Evolutionary conservation across 2,797 vertebrate genomes (phyloP).

Genomic region (Hyperoplus immaculatus): DNA sequence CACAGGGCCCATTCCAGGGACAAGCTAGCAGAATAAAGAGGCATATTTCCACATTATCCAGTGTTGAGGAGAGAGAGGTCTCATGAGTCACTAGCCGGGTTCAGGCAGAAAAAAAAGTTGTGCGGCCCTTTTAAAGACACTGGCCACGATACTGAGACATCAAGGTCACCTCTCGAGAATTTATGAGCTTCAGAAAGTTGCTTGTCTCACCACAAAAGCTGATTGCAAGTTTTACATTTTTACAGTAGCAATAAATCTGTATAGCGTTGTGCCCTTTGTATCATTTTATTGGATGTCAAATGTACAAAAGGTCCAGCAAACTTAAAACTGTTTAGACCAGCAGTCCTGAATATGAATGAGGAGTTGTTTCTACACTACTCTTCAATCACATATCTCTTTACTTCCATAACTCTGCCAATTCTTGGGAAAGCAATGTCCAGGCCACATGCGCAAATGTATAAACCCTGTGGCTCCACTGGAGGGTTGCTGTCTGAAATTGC

Average conservation of each 20-base stretch:
- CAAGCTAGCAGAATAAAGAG: conserved; percentile 33
- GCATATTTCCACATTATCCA: conserved; percentile 47
- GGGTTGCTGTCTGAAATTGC: conserved; percentile 62
- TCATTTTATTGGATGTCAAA: conserved; percentile 17
- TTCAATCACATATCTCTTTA: conserved; percentile 7
- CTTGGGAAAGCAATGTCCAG: conserved; percentile 6
- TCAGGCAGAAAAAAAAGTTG: conserved; percentile 40
- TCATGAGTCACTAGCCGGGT: conserved; percentile 33
- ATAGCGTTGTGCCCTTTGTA: background rate
- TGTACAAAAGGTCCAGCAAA: conserved; percentile 13
- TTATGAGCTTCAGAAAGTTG: conserved; percentile 26
- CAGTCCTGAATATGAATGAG: conserved; percentile 27
- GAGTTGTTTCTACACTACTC: background rate
- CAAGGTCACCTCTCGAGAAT: conserved; percentile 56
- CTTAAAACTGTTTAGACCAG: conserved; percentile 28
- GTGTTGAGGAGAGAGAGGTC: conserved; percentile 29
- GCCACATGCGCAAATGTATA: conserved; percentile 39
- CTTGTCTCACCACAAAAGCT: conserved; percentile 18
- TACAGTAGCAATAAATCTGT: conserved; percentile 17
- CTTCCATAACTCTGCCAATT: conserved; percentile 6
- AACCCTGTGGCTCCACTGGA: conserved; percentile 27
- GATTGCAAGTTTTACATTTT: conserved; percentile 19
- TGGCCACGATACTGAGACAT: conserved; percentile 21
- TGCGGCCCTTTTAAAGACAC: conserved; percentile 39
- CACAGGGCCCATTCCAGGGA: conserved; percentile 44